phyloP scores from a whole-genome alignment of 2,113 vertebrate species.

The Myrmophylax atrothorax region DNA sequence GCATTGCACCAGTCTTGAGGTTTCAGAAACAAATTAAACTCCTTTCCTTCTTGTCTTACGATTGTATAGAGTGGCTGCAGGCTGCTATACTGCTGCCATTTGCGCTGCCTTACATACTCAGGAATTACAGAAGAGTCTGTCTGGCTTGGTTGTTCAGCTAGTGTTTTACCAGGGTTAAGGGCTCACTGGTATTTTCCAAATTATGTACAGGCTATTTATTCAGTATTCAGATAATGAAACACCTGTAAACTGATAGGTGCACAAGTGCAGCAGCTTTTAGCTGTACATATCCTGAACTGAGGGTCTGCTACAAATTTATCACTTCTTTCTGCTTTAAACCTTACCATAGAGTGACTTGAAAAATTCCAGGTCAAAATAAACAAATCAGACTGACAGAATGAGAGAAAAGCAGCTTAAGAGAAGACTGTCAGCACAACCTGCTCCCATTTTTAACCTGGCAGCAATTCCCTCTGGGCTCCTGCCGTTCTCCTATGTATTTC shows the following conservation, averaged over 20 bases:
- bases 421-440: slow-evolving; percentile 44
- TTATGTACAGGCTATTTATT: background rate
- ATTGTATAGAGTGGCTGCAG: background rate
- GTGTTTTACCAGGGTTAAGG: background rate
- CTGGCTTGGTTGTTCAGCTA: background rate
- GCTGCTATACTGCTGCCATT: background rate
- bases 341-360: background rate
- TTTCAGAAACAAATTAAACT: background rate
- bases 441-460: slow-evolving; percentile 63
- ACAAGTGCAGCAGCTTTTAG: background rate
- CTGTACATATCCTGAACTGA: background rate
- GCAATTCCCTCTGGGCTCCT: slow-evolving; percentile 32
- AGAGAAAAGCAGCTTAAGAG: slow-evolving; percentile 33
- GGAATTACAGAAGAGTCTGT: background rate
- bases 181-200: background rate
- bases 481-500: slow-evolving; percentile 29
- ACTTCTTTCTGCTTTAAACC: background rate
- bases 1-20: background rate
- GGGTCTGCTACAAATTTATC: background rate
- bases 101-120: background rate
- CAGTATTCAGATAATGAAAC: background rate
- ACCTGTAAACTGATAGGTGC: background rate
- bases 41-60: background rate
- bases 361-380: slow-evolving; percentile 42
- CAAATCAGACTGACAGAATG: slow-evolving; percentile 20